Base-by-base conservation (phyloP, 1,140 invertebrate genomes). In the Dreissena rostriformis region DNA sequence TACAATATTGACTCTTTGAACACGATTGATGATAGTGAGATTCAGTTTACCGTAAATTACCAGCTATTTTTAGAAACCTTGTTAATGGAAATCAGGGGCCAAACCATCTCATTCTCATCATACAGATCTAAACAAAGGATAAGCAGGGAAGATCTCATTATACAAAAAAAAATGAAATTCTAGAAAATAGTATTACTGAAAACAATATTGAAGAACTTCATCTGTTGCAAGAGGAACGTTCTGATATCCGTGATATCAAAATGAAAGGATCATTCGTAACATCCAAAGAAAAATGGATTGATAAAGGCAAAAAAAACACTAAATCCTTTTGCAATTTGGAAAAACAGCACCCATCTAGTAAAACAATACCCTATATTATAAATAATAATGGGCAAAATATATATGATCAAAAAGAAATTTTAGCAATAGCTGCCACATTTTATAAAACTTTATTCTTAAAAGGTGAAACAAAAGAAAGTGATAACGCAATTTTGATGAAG, bases 281-380 rank as follows among this genome's bases (percentile, higher is more conserved):
- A n/a, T n/a, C n/a, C n/a, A n/a, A n/a, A n/a, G n/a, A n/a, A 24
- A 72, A 79, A 66, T 82, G 68, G 74, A 75, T 82, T 52, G 57
- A 70, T 68, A 68, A 86, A 26, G 80, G 85, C 11, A 79, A 86
- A 78, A 82, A 78, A 67, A 66, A 53, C 0, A 57, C 71, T 63
- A 80, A 57, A 53, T 76, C 70, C n/a, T 86, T 86, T 67, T 29
- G 49, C n/a, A n/a, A n/a, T n/a, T n/a, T 86, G 51, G 84, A 86
- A 82, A 82, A n/a, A 76, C 61, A 74, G 72, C 80, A 39, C 70
- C 15, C 72, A 65, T 63, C 71, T 81, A 73, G 24, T 51, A 57
- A 70, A 39, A 52, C 70, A 75, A 61, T 68, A 24, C 63, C 17
- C 61, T 70, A 63, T 63, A 28, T 26, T 22, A 51, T n/a, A 19